Evolutionary conservation across 1,140 invertebrate species (phyloP).

Genomic region (Matsumurasca onukii): DNA sequence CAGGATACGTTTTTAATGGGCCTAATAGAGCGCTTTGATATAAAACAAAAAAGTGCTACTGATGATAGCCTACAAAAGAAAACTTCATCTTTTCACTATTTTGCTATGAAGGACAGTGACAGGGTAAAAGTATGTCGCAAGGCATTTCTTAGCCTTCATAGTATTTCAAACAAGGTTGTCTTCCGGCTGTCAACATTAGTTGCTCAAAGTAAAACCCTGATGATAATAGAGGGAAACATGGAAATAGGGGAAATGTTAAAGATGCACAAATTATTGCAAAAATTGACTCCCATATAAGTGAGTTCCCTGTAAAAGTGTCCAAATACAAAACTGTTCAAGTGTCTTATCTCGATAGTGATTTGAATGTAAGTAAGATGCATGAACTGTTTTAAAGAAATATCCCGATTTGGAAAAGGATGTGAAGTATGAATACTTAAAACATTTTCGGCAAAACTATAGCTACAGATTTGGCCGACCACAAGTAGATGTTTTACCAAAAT

Average conservation of each 20-base stretch:
- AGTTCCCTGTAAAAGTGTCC: slow-evolving; percentile 1
- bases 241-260: slow-evolving; percentile 13
- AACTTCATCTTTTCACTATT: background rate
- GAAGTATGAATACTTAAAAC: slow-evolving; percentile 36
- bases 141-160: background rate
- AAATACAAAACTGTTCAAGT: background rate
- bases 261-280: slow-evolving; percentile 6
- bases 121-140: slow-evolving; percentile 2
- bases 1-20: slow-evolving; percentile 5
- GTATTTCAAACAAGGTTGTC: background rate
- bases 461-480: slow-evolving; percentile 37
- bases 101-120: background rate
- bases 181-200: slow-evolving; percentile 4
- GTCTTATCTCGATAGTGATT: background rate
- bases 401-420: slow-evolving; percentile 35
- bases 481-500: slow-evolving; percentile 32
- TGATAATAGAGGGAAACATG: slow-evolving; percentile 12
- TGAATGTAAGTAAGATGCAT: slow-evolving; percentile 36
- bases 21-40: slow-evolving; percentile 8
- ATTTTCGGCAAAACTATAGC: slow-evolving; percentile 38
- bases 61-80: background rate
- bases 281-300: slow-evolving; percentile 10
- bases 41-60: background rate
- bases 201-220: background rate
- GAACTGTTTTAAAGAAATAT: slow-evolving; percentile 35